A percentile compares a stretch with the other conserved stretches of the same genome.
phyloP scores from a whole-genome alignment of 2,888 invertebrate genomes.

The Eupithecia abbreviata region DNA sequence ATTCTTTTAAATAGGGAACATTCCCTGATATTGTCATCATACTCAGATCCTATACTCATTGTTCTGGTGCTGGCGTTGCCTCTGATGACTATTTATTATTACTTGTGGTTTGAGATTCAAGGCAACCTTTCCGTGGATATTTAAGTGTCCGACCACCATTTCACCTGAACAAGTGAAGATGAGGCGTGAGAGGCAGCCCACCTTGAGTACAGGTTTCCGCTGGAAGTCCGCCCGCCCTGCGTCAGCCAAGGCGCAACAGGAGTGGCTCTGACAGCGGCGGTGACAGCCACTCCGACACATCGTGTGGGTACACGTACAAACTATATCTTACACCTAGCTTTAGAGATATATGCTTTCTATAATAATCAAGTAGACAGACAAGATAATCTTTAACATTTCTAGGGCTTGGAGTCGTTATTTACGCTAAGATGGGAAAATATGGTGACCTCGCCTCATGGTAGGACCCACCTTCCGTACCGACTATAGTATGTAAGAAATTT shows the following conservation, averaged over 20 bases:
- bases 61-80: no score
- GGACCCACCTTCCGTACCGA: no score
- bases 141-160: not conserved
- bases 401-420: no score
- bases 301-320: not conserved
- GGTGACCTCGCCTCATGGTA: no score
- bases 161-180: not conserved
- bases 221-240: conserved; percentile 5
- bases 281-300: not conserved
- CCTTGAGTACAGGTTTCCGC: not conserved
- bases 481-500: no score
- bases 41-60: no score
- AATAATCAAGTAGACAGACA: not conserved
- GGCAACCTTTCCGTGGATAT: not conserved
- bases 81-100: no score
- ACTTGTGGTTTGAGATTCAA: not conserved
- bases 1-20: no score
- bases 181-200: not conserved
- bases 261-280: conserved; percentile 4
- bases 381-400: not conserved
- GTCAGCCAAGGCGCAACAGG: not conserved
- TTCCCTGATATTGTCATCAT: no score
- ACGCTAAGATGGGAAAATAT: no score
- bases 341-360: not conserved
- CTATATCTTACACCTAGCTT: not conserved